Evolutionary conservation across 2,888 invertebrate genomes (phyloP), one percentile per base, ranked within the genome.

Genomic region (Drosophila mimica): DNA sequence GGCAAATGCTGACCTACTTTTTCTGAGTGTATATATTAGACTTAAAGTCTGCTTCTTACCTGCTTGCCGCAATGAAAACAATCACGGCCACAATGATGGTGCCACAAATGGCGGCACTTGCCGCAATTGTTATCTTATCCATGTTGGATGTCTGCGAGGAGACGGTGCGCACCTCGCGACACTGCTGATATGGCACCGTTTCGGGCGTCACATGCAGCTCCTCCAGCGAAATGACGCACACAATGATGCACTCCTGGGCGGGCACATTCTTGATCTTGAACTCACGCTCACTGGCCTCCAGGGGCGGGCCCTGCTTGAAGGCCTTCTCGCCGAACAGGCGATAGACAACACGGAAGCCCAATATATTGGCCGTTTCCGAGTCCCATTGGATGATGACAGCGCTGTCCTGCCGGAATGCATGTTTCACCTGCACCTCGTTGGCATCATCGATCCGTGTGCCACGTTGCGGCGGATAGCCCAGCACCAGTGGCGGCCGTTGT

Each of bases 91-190:
- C 95, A 70, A 98, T 96, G 85, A 98, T 97, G 49, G 98, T 98
- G 49, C 97, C 97, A 93, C 98, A 98, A 91, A 98, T 98, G 67
- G 98, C 98, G 28, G 98, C 98, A 91, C 97, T 97, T 5, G 98
- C 98, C 31, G 97, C 98, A 90, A 98, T 98, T 61, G 98, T 98
- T 91, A 98, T 97, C 93, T 98, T 98, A 94, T 98, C 98, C 97
- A 98, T 97, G 93, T 97, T 97, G 65, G 97, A 96, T 61, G 97
- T 96, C 54, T 96, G 96, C 25, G 97, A 96, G 56, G 96, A 95
- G 56, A 96, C 96, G 4, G 97, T 98, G 75, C 98, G 95, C 66
- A 98, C 97, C 94, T 98, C 98, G 62, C 97, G 95, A 91, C 98
- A 98, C 93, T 97, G 98, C 73, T 95, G 94, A 93, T 96, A 97